Conservation (phyloP, 2,797 vertebrate species). For the Galago senegalensis region DNA sequence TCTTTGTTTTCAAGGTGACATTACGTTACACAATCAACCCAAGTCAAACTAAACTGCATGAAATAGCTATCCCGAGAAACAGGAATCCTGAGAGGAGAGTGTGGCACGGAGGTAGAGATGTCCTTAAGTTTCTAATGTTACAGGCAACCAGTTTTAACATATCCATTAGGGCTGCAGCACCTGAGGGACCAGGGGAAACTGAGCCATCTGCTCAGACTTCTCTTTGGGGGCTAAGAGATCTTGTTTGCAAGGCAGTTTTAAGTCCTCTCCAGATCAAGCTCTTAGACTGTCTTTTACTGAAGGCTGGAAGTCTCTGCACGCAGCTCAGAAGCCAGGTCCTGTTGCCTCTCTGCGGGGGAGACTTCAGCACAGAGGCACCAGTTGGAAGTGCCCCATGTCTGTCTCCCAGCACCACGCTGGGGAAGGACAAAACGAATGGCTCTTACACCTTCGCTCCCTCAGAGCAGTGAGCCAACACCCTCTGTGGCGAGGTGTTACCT, state of each 20-base stretch:
- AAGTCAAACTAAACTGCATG: background rate
- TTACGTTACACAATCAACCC: background rate
- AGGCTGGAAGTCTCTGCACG: background rate
- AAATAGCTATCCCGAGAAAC: background rate
- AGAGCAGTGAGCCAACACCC: background rate
- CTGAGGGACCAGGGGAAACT: too few species aligned
- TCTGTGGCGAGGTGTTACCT: background rate
- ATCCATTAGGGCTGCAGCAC: background rate
- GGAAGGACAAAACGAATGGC: background rate
- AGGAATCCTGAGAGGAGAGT: background rate
- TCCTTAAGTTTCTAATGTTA: background rate
- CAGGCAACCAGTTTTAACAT: background rate
- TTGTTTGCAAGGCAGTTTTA: background rate
- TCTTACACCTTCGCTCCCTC: background rate
- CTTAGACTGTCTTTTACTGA: background rate
- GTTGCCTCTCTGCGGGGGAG: background rate
- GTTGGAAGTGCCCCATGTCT: background rate
- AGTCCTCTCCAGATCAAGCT: background rate
- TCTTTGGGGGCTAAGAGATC: background rate
- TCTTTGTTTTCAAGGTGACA: background rate
- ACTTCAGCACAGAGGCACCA: background rate
- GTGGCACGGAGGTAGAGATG: fast-evolving
- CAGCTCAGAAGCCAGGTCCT: background rate
- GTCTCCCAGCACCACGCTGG: background rate
- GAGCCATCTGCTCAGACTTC: background rate